A percentile compares a stretch with the other conserved stretches of the same genome.
Conservation (phyloP, 1,140 invertebrate species). For the Ceratina calcarata region DNA sequence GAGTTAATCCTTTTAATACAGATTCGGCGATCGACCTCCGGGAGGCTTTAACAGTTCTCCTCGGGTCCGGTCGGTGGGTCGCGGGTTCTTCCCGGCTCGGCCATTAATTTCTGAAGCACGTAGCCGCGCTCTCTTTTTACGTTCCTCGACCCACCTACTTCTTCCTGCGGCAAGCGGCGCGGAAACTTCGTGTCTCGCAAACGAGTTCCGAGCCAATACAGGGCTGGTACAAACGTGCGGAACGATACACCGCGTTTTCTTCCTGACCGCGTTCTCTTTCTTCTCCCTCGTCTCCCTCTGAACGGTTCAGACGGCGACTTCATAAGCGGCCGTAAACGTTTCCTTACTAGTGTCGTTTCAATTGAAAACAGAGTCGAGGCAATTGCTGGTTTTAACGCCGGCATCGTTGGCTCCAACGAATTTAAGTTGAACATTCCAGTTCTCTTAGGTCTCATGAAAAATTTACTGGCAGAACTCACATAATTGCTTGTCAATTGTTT, state of each 20-base stretch:
- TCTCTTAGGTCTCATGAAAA: too few relatives aligned
- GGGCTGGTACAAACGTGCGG: slow-evolving; percentile 32
- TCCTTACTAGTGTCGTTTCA: background rate
- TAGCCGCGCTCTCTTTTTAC: slow-evolving; percentile 23
- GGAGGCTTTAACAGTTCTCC: slow-evolving; percentile 1
- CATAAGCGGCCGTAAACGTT: slow-evolving; percentile 32
- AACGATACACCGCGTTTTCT: slow-evolving; percentile 25
- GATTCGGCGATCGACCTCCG: slow-evolving; percentile 2
- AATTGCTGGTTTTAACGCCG: background rate
- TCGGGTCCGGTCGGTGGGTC: background rate
- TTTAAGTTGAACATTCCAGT: too few relatives aligned
- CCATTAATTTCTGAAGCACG: slow-evolving; percentile 45
- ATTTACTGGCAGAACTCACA: too few relatives aligned
- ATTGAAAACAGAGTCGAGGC: background rate
- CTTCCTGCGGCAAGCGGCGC: slow-evolving; percentile 28
- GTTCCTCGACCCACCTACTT: slow-evolving; percentile 8
- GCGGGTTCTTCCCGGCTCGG: background rate
- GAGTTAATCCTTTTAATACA: slow-evolving; percentile 5
- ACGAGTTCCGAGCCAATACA: slow-evolving; percentile 48
- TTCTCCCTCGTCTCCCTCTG: background rate
- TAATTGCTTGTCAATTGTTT: too few relatives aligned
- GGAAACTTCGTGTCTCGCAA: slow-evolving; percentile 48
- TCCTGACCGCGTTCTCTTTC: background rate
- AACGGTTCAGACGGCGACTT: slow-evolving; percentile 16
- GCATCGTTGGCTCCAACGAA: too few relatives aligned